Evolutionary conservation across 92 coral and sea anemone genomes (phyloP).

Genomic region (Micromussa lordhowensis): DNA sequence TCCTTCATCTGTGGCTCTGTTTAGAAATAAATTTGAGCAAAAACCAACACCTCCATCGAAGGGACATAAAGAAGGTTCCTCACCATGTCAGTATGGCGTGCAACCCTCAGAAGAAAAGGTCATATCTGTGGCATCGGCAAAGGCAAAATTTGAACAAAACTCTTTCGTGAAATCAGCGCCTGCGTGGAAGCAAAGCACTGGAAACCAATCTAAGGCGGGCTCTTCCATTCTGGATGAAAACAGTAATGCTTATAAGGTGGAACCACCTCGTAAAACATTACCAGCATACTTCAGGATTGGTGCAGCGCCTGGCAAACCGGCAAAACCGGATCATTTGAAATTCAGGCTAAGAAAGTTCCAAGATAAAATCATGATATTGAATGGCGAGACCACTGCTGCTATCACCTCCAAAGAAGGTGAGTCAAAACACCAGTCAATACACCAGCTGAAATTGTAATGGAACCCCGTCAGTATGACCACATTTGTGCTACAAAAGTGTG

Average conservation of each 20-base stretch:
- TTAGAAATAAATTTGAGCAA: constrained; percentile 27
- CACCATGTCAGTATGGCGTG: constrained; percentile 24
- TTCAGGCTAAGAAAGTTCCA: constrained; percentile 32
- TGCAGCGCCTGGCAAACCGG: constrained; percentile 27
- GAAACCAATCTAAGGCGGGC: background rate
- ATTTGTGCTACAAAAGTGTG: too few relatives aligned
- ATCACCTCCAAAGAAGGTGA: constrained; percentile 17
- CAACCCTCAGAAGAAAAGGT: constrained; percentile 1
- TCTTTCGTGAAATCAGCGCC: background rate
- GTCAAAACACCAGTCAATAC: background rate
- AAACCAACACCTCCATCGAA: background rate
- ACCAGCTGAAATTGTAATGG: too few relatives aligned
- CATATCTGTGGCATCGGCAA: constrained; percentile 29
- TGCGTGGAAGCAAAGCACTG: constrained; percentile 15
- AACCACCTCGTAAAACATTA: constrained; percentile 18
- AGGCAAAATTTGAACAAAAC: constrained; percentile 30
- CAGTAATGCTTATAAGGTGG: constrained; percentile 15
- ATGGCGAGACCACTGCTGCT: background rate
- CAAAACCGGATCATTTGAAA: constrained; percentile 28
- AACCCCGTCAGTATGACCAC: too few relatives aligned
- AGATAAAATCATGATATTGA: constrained; percentile 15
- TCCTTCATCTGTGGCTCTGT: constrained; percentile 6
- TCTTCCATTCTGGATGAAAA: background rate
- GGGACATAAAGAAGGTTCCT: background rate
- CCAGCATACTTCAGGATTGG: constrained; percentile 26